Conservation (phyloP, 2,113 vertebrate species). For the Strix uralensis region DNA sequence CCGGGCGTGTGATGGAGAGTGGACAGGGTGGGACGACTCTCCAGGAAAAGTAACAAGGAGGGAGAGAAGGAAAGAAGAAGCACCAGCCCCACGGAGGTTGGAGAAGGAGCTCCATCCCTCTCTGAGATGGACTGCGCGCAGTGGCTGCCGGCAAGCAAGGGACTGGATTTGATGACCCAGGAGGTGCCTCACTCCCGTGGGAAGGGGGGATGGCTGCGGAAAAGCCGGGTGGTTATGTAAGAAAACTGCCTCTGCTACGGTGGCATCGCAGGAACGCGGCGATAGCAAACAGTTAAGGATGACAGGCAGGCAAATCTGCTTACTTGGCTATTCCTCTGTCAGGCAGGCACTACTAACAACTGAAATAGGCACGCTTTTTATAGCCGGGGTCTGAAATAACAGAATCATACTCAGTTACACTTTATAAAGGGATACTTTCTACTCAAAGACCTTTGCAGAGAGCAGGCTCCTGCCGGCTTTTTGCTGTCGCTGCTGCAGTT, state of each 20-base stretch:
- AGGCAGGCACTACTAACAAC: neutral
- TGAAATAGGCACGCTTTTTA: neutral
- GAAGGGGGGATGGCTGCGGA: neutral
- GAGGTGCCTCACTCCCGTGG: neutral
- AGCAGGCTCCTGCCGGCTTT: neutral
- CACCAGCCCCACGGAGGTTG: neutral
- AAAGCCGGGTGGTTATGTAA: neutral
- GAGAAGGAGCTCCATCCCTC: neutral
- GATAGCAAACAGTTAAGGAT: neutral
- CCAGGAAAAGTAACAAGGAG: fast-evolving
- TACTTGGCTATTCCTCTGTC: neutral
- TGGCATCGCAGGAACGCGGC: neutral
- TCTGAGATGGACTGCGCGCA: fast-evolving
- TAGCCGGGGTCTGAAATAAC: neutral
- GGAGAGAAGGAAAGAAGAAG: neutral
- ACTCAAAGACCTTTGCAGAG: neutral
- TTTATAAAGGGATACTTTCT: neutral
- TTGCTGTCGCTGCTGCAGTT: neutral
- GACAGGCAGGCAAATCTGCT: slow-evolving; percentile 32
- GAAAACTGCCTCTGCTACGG: neutral
- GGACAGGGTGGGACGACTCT: neutral
- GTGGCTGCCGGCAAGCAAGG: neutral
- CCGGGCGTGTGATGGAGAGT: neutral
- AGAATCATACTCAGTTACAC: neutral
- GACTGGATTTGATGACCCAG: neutral